Base-by-base conservation (phyloP, 2,888 invertebrate genomes). In the Dicranocentrus wangi region DNA sequence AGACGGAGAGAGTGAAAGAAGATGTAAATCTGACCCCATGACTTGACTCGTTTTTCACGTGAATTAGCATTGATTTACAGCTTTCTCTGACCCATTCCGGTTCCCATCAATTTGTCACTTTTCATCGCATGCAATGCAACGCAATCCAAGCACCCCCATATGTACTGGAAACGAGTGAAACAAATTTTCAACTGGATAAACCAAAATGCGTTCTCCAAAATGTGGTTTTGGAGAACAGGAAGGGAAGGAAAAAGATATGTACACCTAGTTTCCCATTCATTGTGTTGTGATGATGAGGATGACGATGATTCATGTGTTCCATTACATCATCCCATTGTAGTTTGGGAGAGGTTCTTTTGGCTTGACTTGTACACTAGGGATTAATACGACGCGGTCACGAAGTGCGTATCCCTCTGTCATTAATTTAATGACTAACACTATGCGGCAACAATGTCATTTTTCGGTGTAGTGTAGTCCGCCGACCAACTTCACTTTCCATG, bases 51-150 rank as follows among this genome's bases (percentile, higher is more conserved):
- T 66, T 63, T 63, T 70, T 77, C 42, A 53, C 77, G 53, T 65
- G 71, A 79, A 58, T 71, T 63, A 79, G 58, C 78, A 71, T 70
- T 79, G 78, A 79, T 79, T 79, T 79, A 79, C 71, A 25, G 65
- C 71, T 17, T 71, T 55, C 43, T 65, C 63, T 79, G 78, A 79
- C 78, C 78, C 47, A 51, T 43, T 66, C 32, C 61, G 47, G 42
- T 42, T 23, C 66, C 32, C 32, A 71, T 63, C 71, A 63, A 79
- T 79, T 79, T 79, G 71, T 79, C 71, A 68, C 66, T 21, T 47
- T 51, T 51, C 43, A 63, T 43, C 32, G 32, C 32, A 32, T 10
- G 32, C 5, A n/a, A n/a, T n/a, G n/a, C n/a, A n/a, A n/a, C n/a
- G n/a, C n/a, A n/a, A n/a, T n/a, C n/a, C n/a, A n/a, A n/a, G 10